Conservation (phyloP, 2,797 vertebrate species). For the Australoheros facetus region DNA sequence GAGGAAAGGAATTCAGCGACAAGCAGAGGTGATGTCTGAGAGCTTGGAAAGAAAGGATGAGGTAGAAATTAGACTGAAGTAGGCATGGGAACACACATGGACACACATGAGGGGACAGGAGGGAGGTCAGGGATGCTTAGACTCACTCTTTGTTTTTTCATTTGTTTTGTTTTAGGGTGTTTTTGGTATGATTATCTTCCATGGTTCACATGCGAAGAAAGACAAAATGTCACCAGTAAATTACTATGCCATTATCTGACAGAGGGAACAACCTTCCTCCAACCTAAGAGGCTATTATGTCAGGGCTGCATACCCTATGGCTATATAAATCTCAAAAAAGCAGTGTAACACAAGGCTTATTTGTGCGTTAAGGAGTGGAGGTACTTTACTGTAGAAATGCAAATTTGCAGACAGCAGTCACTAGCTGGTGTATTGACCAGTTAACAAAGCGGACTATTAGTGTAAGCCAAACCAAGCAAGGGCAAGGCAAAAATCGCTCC, state of each 20-base stretch:
- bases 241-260: constrained; percentile 32
- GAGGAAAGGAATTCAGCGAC: constrained; percentile 2
- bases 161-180: no score
- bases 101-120: not conserved
- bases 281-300: constrained; percentile 9
- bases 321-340: constrained; percentile 10
- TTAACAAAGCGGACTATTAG: not conserved
- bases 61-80: constrained; percentile 11
- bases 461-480: not conserved
- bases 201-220: not conserved
- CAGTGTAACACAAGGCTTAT: not conserved
- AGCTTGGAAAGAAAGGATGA: constrained; percentile 1
- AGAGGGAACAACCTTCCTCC: constrained; percentile 5
- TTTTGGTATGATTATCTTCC: constrained; percentile 14
- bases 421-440: not conserved
- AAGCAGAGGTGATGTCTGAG: constrained; percentile 26
- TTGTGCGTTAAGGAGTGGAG: not conserved
- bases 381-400: not conserved
- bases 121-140: constrained; percentile 1
- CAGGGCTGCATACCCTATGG: not conserved
- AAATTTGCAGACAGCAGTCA: not conserved
- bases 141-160: not conserved
- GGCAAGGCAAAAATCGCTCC: not conserved
- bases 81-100: not conserved
- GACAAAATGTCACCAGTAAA: constrained; percentile 28